phyloP scores from a whole-genome alignment of 2,797 vertebrate species.

The Balearica regulorum region DNA sequence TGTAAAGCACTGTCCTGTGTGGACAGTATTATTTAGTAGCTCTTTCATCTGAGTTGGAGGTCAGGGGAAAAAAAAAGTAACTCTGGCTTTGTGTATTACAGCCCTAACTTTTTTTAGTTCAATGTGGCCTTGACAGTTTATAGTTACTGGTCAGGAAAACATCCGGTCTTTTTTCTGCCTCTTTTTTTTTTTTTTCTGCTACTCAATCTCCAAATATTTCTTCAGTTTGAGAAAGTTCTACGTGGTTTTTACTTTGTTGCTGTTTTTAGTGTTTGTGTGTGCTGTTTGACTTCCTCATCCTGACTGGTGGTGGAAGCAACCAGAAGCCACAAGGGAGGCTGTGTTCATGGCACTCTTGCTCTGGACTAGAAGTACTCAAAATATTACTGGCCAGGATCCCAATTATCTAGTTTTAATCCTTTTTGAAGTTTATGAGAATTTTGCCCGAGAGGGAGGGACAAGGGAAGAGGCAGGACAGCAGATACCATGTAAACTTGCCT shows the following conservation, averaged over 20 bases:
- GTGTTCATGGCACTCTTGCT: background rate
- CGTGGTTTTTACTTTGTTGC: background rate
- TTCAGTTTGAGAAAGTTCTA: background rate
- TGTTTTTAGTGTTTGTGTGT: background rate
- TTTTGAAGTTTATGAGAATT: background rate
- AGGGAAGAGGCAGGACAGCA: background rate
- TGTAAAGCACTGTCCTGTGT: background rate
- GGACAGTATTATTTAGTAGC: background rate
- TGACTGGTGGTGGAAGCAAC: background rate
- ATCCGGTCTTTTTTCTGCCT: background rate
- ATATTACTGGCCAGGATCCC: background rate
- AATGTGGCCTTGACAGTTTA: background rate
- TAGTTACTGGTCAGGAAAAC: background rate
- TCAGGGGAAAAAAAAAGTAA: background rate
- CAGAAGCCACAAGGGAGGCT: background rate
- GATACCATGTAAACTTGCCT: background rate
- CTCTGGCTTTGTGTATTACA: background rate
- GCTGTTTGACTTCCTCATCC: conserved; percentile 3
- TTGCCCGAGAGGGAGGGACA: background rate
- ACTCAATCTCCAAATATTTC: background rate
- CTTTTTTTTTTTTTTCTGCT: background rate
- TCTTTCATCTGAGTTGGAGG: background rate
- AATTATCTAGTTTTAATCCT: background rate
- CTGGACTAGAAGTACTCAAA: conserved; percentile 1
- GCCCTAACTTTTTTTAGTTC: background rate